These are phyloP conservation scores for Tricholauxania praeusta DNA, from an alignment of 2,888 invertebrate species.

Conservation along the genomic window DNA sequence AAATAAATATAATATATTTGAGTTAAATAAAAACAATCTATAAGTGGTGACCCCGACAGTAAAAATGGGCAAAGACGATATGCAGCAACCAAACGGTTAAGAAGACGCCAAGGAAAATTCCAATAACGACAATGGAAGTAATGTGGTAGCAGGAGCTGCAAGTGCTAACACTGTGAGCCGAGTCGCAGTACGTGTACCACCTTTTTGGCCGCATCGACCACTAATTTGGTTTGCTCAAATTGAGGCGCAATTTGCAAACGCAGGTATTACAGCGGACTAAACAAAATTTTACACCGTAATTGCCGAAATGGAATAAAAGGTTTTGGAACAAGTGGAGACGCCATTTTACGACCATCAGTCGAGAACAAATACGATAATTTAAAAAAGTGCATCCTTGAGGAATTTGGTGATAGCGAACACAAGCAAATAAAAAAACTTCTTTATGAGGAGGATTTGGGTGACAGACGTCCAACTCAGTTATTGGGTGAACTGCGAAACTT, in stretches of 20 bases:
- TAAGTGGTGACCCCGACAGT: no score
- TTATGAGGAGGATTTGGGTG: conserved; percentile 43
- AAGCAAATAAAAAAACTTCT: conserved; percentile 43
- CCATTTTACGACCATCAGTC: conserved; percentile 44
- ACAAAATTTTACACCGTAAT: conserved; percentile 50
- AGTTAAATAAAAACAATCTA: no score
- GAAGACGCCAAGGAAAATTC: no score
- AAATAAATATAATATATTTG: no score
- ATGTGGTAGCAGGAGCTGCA: no score
- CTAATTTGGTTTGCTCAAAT: conserved; percentile 4
- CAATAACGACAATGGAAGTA: no score
- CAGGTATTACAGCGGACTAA: conserved; percentile 44
- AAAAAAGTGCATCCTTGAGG: conserved; percentile 41
- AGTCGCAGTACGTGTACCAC: conserved; percentile 1
- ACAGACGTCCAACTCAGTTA: conserved; percentile 43
- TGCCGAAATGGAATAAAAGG: conserved; percentile 45
- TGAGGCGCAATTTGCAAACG: conserved; percentile 12
- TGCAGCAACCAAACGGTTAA: no score
- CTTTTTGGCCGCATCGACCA: not conserved
- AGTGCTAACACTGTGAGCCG: not conserved
- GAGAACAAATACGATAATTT: conserved; percentile 43
- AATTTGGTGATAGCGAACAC: conserved; percentile 45
- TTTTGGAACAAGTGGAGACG: conserved; percentile 44
- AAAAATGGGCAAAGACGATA: no score
- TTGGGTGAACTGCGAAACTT: conserved; percentile 41